Evolutionary conservation across 2,113 vertebrate genomes (phyloP).

Genomic region (Hyperopisus bebe): DNA sequence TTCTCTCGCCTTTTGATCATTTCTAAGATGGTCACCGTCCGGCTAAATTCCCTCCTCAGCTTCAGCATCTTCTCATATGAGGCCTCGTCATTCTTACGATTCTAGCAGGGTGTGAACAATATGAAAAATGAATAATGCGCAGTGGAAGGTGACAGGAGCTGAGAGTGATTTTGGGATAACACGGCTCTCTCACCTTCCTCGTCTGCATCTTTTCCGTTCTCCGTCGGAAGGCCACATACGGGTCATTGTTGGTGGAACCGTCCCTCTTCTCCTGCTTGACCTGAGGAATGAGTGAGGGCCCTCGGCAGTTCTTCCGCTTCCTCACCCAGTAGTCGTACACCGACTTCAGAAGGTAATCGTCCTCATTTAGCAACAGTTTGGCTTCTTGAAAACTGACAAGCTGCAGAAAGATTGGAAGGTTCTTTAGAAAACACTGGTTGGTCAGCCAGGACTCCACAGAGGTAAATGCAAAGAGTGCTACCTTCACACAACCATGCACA

Average conservation of each 20-base stretch:
- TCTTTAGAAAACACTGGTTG: background rate
- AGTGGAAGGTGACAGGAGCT: conserved; percentile 9
- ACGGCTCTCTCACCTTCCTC: conserved; percentile 68
- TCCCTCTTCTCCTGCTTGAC: conserved; percentile 86
- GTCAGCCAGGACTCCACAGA: background rate
- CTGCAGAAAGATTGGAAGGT: conserved; percentile 46
- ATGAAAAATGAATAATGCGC: background rate
- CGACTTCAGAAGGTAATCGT: conserved; percentile 88
- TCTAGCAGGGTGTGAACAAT: conserved; percentile 50
- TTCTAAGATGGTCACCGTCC: conserved; percentile 86
- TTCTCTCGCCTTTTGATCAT: conserved; percentile 92
- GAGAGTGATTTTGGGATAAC: background rate
- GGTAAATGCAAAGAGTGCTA: background rate
- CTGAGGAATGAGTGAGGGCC: conserved; percentile 76
- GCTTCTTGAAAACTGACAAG: conserved; percentile 84
- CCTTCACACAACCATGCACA: background rate
- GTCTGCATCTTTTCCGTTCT: conserved; percentile 95
- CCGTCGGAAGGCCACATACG: conserved; percentile 86
- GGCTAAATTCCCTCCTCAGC: conserved; percentile 82
- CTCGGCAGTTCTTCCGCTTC: conserved; percentile 81
- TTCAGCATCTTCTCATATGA: conserved; percentile 93
- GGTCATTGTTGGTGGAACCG: conserved; percentile 88
- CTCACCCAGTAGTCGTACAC: conserved; percentile 92
- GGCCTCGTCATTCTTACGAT: conserved; percentile 88
- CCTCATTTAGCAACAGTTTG: conserved; percentile 84